Conservation (phyloP, 2,888 invertebrate genomes). For the Campaea margaritaria region DNA sequence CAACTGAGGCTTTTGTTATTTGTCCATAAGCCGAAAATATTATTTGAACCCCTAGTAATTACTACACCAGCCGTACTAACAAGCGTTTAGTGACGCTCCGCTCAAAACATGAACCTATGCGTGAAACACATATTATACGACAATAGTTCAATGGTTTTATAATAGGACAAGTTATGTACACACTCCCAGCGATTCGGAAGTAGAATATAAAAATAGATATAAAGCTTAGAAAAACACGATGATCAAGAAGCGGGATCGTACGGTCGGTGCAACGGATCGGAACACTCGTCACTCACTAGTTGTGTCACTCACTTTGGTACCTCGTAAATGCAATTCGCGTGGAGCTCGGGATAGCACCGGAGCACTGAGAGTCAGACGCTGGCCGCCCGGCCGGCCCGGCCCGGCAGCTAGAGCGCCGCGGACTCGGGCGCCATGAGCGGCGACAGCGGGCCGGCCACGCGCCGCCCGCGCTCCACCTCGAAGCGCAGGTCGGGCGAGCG, state of each 20-base stretch:
- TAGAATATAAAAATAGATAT: conserved; percentile 71
- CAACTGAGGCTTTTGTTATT: too few relatives aligned
- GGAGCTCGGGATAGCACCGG: conserved; percentile 38
- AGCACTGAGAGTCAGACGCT: conserved; percentile 73
- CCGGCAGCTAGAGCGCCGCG: conserved; percentile 88
- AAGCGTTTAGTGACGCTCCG: conserved; percentile 25
- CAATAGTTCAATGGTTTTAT: conserved; percentile 61
- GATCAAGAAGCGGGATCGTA: conserved; percentile 59
- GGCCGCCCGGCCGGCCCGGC: conserved; percentile 73
- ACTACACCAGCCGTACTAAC: conserved; percentile 13
- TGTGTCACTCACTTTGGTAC: conserved; percentile 68
- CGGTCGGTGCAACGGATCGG: conserved; percentile 61
- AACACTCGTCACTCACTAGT: conserved; percentile 61
- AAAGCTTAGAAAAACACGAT: conserved; percentile 74
- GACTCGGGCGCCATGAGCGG: conserved; percentile 92
- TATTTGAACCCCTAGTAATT: background rate
- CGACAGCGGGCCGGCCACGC: conserved; percentile 90
- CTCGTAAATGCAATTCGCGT: conserved; percentile 68
- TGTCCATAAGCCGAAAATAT: too few relatives aligned
- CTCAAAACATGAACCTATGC: conserved; percentile 47
- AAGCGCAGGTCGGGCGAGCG: conserved; percentile 89
- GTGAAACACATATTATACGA: conserved; percentile 47
- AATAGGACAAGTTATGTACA: conserved; percentile 72
- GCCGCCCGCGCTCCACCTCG: conserved; percentile 92
- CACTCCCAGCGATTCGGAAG: conserved; percentile 59